Evolutionary conservation across 2,888 invertebrate species (phyloP).

Genomic region (Lasiommata megera): DNA sequence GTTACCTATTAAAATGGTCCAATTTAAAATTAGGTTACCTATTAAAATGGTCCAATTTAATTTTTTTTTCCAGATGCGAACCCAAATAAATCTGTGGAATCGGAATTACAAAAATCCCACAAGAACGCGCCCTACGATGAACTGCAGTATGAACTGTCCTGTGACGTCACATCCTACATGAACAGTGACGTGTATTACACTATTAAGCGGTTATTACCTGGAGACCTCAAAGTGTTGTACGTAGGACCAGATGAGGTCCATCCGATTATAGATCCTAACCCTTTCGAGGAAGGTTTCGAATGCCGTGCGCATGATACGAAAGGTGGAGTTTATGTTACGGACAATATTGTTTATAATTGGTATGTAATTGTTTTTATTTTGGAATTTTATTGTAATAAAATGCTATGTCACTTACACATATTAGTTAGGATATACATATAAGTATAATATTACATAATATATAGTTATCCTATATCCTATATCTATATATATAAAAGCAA

Average conservation of each 20-base stretch:
- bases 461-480: too few relatives aligned
- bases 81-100: slow-evolving; percentile 65
- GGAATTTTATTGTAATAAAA: neutral
- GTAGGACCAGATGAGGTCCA: slow-evolving; percentile 67
- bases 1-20: too few relatives aligned
- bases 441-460: too few relatives aligned
- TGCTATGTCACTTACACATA: too few relatives aligned
- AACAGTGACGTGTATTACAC: slow-evolving; percentile 88
- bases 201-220: slow-evolving; percentile 90
- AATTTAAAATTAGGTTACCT: too few relatives aligned
- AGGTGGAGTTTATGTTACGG: slow-evolving; percentile 91
- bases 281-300: slow-evolving; percentile 85
- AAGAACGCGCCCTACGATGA: slow-evolving; percentile 53
- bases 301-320: slow-evolving; percentile 84
- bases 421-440: too few relatives aligned
- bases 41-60: too few relatives aligned
- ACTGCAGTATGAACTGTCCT: slow-evolving; percentile 81
- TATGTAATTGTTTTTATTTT: slow-evolving; percentile 36
- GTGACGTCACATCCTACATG: slow-evolving; percentile 88
- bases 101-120: slow-evolving; percentile 55
- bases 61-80: slow-evolving; percentile 55
- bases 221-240: slow-evolving; percentile 90
- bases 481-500: too few relatives aligned
- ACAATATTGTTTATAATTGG: slow-evolving; percentile 90
- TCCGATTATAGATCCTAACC: slow-evolving; percentile 83